phyloP scores from a whole-genome alignment of 1,140 invertebrate species.

The Eueides isabella region DNA sequence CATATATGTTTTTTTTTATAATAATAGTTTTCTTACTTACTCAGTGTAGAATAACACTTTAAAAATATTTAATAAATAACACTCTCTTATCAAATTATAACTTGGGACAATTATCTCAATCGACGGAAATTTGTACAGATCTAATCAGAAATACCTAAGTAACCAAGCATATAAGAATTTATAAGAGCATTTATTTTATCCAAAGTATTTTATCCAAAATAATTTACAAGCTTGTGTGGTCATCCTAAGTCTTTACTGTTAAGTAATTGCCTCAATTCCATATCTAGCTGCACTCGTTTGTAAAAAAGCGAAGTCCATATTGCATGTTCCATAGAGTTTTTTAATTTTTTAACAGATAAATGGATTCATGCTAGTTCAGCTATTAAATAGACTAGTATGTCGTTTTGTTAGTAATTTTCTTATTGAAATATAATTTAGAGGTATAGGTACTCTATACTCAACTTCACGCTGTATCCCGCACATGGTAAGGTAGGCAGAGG shows the following conservation, averaged over 20 bases:
- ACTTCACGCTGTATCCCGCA: background rate
- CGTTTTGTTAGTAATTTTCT: background rate
- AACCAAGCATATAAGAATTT: background rate
- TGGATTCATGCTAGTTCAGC: slow-evolving; percentile 34
- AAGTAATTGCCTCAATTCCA: slow-evolving; percentile 50
- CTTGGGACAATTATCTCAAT: too few relatives aligned
- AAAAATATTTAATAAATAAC: too few relatives aligned
- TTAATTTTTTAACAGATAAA: slow-evolving; percentile 40
- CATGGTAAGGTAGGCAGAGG: background rate
- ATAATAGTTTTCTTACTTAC: too few relatives aligned
- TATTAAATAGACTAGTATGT: slow-evolving; percentile 24
- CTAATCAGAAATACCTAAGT: too few relatives aligned
- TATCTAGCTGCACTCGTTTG: slow-evolving; percentile 42
- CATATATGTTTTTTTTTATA: too few relatives aligned
- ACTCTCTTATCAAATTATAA: too few relatives aligned
- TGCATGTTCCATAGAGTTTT: slow-evolving; percentile 40
- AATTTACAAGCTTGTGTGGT: background rate
- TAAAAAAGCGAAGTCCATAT: slow-evolving; percentile 42
- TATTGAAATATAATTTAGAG: background rate
- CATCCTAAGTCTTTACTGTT: slow-evolving; percentile 35
- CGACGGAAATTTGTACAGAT: too few relatives aligned
- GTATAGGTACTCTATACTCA: background rate
- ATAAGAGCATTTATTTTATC: background rate
- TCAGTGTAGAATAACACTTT: too few relatives aligned
- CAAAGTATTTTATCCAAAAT: background rate